Evolutionary conservation across 2,113 vertebrate species (phyloP), one percentile per base, ranked within the genome.

Genomic region (Boleophthalmus pectinirostris): DNA sequence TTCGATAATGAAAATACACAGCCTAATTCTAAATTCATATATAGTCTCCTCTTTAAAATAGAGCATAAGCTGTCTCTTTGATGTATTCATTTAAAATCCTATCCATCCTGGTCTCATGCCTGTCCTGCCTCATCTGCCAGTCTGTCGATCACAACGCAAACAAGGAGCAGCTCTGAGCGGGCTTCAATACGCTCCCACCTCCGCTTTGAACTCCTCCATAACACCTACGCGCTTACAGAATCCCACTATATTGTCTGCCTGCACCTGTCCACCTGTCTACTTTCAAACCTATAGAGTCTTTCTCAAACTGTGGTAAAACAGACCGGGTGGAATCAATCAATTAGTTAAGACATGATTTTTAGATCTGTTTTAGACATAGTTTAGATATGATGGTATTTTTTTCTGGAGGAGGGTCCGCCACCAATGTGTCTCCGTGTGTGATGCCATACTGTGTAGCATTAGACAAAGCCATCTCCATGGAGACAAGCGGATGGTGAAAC

Each of bases 121-220:
- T 61, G 58, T 61, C 58, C 24, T 33, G 24, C 25, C 58, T 61
- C 15, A 33, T 61, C 58, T 33, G 25, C 25, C 58, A 61, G 25
- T 25, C 25, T 61, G 58, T 61, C 58, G 18, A 61, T 61, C 58
- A 61, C 56, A 23, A 24, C 21, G 56, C 56, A 58, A 58, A 58
- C 56, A 58, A 58, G 53, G 23, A 58, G 18, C 18, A n/a, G 51
- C 51, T 54, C 18, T n/a, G 51, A 54, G 38, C 38, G 0, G 11
- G 23, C 58, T 29, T 61, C 25, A 25, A 33, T 18, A 20, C 57
- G 13, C 4, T 60, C 57, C 58, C 58, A 20, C 58, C 58, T 61
- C 25, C 56, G 23, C 56, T 25, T 58, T 58, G 56, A 58, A 58
- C 56, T 58, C 56, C 56, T 14, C 21, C 23, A 9, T 33, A 14